Conservation (phyloP, 2,113 vertebrate species). For the Epinephelus cyanopodus region DNA sequence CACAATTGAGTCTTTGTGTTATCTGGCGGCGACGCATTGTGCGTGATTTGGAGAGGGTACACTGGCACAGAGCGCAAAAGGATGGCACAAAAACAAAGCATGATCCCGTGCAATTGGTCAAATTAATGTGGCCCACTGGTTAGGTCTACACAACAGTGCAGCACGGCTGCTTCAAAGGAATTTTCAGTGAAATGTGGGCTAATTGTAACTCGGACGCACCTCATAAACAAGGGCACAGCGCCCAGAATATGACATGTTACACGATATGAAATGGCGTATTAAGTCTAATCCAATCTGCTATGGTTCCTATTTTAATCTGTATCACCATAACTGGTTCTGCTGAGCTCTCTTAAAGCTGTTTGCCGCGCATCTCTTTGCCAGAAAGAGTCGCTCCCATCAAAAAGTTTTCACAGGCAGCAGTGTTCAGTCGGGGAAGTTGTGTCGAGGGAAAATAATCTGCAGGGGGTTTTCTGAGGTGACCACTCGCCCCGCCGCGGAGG, state of each 20-base stretch:
- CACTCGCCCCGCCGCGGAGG: constrained; percentile 17
- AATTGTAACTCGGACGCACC: constrained; percentile 77
- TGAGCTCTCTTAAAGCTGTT: constrained; percentile 67
- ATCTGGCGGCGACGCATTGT: constrained; percentile 30
- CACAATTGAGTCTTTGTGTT: constrained; percentile 41
- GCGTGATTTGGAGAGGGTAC: constrained; percentile 43
- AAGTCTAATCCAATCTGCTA: constrained; percentile 80
- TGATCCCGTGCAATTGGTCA: constrained; percentile 32
- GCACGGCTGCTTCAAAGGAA: constrained; percentile 45
- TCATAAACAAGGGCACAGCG: constrained; percentile 75
- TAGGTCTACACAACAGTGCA: not conserved
- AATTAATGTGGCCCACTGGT: constrained; percentile 44
- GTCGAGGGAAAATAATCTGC: constrained; percentile 33
- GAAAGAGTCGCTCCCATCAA: constrained; percentile 53
- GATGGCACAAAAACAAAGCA: constrained; percentile 15
- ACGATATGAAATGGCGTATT: constrained; percentile 77
- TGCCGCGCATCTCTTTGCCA: constrained; percentile 62
- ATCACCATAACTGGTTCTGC: constrained; percentile 61
- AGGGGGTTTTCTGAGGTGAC: constrained; percentile 63
- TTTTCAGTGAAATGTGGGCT: constrained; percentile 70
- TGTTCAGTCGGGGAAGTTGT: constrained; percentile 39
- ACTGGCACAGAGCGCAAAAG: not conserved
- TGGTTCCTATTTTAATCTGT: constrained; percentile 81
- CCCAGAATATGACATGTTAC: constrained; percentile 81
- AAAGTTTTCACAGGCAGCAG: constrained; percentile 53